Evolutionary conservation across 2,113 vertebrate genomes (phyloP).

Genomic region (Petaurus breviceps): DNA sequence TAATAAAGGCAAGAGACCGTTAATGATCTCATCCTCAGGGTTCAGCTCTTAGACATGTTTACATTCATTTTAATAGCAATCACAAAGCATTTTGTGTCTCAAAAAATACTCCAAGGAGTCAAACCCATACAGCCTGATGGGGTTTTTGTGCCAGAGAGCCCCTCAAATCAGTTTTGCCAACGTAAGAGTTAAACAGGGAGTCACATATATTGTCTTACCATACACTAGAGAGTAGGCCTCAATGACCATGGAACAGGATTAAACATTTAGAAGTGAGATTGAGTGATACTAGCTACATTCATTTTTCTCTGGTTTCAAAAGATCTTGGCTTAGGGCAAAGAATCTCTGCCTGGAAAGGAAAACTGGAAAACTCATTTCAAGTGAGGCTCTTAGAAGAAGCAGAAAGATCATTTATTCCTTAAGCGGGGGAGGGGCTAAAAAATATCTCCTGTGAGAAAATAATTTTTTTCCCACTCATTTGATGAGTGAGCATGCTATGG

Average conservation of each 20-base stretch:
- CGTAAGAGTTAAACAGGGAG: not conserved
- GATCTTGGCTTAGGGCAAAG: not conserved
- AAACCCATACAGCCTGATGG: not conserved
- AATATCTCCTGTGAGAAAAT: not conserved
- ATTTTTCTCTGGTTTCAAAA: not conserved
- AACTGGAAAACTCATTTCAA: not conserved
- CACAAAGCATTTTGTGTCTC: not conserved
- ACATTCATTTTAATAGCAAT: not conserved
- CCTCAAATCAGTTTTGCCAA: not conserved
- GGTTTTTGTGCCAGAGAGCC: not conserved
- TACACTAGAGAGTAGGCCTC: not conserved
- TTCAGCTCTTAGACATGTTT: not conserved
- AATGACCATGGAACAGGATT: not conserved
- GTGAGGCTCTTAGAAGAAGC: not conserved
- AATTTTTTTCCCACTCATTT: not conserved
- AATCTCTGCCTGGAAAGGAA: not conserved
- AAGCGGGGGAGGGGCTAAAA: not conserved
- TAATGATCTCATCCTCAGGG: not conserved
- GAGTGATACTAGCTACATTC: not conserved
- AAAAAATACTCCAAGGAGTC: not conserved
- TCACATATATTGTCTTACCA: not conserved
- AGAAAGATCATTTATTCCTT: not conserved
- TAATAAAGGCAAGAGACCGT: not conserved
- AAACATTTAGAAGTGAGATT: not conserved
- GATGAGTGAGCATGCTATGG: not conserved